Evolutionary conservation across 2,888 invertebrate genomes (phyloP).

Genomic region (Acanthoscelides obtectus): DNA sequence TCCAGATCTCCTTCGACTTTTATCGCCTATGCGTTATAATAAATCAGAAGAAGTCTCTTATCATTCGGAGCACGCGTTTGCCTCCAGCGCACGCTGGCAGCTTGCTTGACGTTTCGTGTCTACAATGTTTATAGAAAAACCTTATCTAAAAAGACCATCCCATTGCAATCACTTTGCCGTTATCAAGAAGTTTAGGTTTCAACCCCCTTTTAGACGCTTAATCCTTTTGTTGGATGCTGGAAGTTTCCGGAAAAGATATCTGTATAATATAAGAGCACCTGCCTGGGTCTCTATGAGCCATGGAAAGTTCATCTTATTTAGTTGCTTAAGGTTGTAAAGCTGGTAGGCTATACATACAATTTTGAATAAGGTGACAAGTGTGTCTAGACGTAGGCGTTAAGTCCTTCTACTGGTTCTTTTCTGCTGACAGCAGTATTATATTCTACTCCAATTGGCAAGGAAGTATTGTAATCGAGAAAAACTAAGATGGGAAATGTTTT

Average conservation of each 20-base stretch:
- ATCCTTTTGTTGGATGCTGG: background rate
- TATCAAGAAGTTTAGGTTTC: constrained; percentile 31
- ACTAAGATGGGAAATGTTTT: too few species aligned
- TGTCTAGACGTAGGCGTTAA: too few species aligned
- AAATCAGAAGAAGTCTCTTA: background rate
- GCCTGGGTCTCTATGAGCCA: too few species aligned
- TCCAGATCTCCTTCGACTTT: background rate
- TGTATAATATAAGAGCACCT: too few species aligned
- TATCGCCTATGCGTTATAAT: background rate
- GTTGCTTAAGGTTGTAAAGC: too few species aligned
- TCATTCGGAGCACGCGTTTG: background rate
- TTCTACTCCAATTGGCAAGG: too few species aligned
- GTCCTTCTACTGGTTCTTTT: too few species aligned
- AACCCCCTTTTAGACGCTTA: constrained; percentile 15
- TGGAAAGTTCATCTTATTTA: too few species aligned
- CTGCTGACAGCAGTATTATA: too few species aligned
- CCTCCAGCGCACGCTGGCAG: background rate
- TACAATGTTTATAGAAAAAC: constrained; percentile 33
- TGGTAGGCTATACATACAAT: too few species aligned
- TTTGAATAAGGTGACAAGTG: too few species aligned
- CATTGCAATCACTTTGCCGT: constrained; percentile 35
- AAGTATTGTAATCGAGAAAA: too few species aligned
- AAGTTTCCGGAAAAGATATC: background rate
- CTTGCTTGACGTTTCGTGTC: constrained; percentile 16
- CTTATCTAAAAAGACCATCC: constrained; percentile 36